Conservation (phyloP, 2,797 vertebrate genomes). For the Sebastes cheni region DNA sequence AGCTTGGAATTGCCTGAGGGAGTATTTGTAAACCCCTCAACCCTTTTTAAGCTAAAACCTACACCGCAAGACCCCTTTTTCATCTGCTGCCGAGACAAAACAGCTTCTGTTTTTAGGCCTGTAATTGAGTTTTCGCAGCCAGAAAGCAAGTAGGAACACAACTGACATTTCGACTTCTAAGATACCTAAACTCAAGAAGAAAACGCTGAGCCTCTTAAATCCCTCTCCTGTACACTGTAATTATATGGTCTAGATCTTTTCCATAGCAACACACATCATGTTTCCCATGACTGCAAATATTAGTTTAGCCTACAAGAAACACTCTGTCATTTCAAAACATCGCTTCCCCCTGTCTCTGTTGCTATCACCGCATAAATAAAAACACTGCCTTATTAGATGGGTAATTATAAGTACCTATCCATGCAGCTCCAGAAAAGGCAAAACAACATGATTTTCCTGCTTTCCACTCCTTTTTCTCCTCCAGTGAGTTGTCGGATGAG, state of each 20-base stretch:
- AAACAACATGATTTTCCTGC: conserved; percentile 45
- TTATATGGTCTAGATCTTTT: conserved; percentile 44
- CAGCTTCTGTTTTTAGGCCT: conserved; percentile 43
- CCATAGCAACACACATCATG: conserved; percentile 34
- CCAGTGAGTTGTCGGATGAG: conserved; percentile 63
- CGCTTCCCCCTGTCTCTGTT: background rate
- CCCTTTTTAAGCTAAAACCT: conserved; percentile 39
- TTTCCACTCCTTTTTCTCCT: conserved; percentile 44
- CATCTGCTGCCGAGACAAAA: conserved; percentile 42
- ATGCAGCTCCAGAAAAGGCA: conserved; percentile 11
- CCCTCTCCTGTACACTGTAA: conserved; percentile 33
- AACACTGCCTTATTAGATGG: conserved; percentile 32
- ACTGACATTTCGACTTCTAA: conserved; percentile 40
- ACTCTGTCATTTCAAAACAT: background rate
- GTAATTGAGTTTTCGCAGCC: conserved; percentile 57
- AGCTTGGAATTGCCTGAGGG: conserved; percentile 33
- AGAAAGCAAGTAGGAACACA: conserved; percentile 40
- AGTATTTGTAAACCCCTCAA: conserved; percentile 25
- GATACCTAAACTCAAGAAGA: conserved; percentile 16
- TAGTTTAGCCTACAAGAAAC: background rate
- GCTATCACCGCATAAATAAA: background rate
- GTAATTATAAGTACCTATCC: background rate
- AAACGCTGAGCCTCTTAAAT: conserved; percentile 33
- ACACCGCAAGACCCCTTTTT: conserved; percentile 13
- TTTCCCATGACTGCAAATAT: conserved; percentile 11